phyloP scores from a whole-genome alignment of 2,113 vertebrate genomes.

The Gasterosteus nipponicus region DNA sequence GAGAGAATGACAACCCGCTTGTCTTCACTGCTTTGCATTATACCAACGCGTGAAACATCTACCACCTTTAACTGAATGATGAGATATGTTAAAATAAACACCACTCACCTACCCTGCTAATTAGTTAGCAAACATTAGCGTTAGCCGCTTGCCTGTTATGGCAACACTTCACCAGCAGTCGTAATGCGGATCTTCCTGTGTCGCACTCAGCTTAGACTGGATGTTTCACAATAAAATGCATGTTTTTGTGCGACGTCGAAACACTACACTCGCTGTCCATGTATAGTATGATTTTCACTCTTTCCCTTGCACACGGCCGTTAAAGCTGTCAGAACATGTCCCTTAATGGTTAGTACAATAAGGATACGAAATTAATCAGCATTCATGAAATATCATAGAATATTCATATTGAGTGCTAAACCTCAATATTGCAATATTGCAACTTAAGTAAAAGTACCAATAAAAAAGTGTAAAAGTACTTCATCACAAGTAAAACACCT shows the following conservation, averaged over 20 bases:
- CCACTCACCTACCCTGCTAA: slow-evolving; percentile 65
- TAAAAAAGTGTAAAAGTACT: neutral
- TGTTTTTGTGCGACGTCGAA: neutral
- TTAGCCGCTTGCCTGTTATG: slow-evolving; percentile 80
- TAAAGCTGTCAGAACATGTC: neutral
- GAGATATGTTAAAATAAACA: slow-evolving; percentile 30
- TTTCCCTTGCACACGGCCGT: neutral
- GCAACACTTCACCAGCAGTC: slow-evolving; percentile 72
- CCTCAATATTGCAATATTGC: neutral
- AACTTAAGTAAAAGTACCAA: neutral
- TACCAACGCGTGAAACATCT: neutral
- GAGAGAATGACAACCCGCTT: slow-evolving; percentile 47
- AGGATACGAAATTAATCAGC: neutral
- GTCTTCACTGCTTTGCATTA: neutral
- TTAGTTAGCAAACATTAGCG: slow-evolving; percentile 81
- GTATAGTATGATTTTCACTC: neutral
- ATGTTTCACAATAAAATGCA: slow-evolving; percentile 70
- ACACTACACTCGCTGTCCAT: neutral
- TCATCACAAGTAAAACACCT: neutral
- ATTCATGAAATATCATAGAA: neutral
- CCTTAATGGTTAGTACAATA: neutral
- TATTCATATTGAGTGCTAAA: neutral
- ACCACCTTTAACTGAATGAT: neutral
- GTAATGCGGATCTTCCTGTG: slow-evolving; percentile 75
- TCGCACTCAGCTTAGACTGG: slow-evolving; percentile 38